These are phyloP conservation scores for Porites lutea DNA, from an alignment of 64 coral and sea anemone genomes.

Conservation along the genomic window DNA sequence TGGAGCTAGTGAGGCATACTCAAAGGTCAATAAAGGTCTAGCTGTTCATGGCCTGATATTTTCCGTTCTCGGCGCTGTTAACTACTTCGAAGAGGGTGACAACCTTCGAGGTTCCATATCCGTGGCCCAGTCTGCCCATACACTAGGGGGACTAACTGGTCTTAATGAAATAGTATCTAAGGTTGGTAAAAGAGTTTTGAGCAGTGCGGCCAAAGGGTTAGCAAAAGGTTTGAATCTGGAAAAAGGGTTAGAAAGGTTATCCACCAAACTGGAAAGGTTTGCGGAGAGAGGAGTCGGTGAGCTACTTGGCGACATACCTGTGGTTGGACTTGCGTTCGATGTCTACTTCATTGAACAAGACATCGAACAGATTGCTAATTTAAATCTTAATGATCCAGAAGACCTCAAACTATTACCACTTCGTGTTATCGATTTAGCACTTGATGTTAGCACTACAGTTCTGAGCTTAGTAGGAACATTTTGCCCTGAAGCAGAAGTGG, in stretches of 20 bases:
- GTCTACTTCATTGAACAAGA: constrained; percentile 76
- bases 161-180: constrained; percentile 47
- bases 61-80: constrained; percentile 7
- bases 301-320: constrained; percentile 56
- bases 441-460: constrained; percentile 57
- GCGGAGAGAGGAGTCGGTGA: constrained; percentile 56
- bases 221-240: constrained; percentile 51
- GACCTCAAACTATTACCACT: constrained; percentile 43
- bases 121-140: constrained; percentile 43
- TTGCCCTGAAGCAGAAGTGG: constrained; percentile 69
- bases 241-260: constrained; percentile 11
- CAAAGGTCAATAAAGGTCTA: constrained; percentile 47
- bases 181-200: constrained; percentile 20
- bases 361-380: constrained; percentile 31
- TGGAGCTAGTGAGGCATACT: constrained; percentile 5
- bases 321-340: constrained; percentile 58
- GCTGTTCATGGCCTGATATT: constrained; percentile 60
- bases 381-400: constrained; percentile 52
- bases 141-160: constrained; percentile 66
- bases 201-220: neutral
- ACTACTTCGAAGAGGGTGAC: constrained; percentile 51
- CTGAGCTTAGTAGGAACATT: constrained; percentile 63
- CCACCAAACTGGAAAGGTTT: constrained; percentile 47
- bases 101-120: constrained; percentile 40
- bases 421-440: constrained; percentile 41